Conservation (phyloP, 2,797 vertebrate genomes). For the Ptychadena robeensis region DNA sequence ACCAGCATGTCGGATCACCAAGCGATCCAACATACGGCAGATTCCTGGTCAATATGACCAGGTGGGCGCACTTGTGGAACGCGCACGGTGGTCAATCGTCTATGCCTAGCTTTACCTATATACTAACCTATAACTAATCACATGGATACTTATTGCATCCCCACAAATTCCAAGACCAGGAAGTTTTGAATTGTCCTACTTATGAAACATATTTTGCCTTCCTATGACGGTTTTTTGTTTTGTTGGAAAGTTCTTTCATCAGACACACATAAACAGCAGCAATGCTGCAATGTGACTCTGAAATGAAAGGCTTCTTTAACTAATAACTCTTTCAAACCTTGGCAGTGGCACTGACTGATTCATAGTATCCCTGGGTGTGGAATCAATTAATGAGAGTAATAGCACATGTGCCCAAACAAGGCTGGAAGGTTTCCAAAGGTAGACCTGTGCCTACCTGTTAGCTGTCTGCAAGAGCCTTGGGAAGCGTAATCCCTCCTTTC, state of each 20-base stretch:
- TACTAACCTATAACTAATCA: neutral
- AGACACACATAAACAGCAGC: too few relatives aligned
- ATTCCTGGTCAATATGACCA: too few relatives aligned
- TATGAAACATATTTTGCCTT: neutral
- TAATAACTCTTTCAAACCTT: constrained; percentile 28
- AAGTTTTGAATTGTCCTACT: neutral
- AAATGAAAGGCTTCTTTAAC: constrained; percentile 18
- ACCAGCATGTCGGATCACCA: too few relatives aligned
- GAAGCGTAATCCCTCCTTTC: constrained; percentile 6
- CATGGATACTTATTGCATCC: neutral
- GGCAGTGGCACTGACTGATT: constrained; percentile 3
- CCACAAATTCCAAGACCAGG: neutral
- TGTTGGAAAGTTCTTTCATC: neutral
- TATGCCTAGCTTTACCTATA: neutral
- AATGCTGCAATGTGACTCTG: constrained; percentile 10
- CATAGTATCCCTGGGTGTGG: constrained; percentile 36
- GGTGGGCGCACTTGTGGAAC: too few relatives aligned
- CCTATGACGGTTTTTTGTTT: neutral
- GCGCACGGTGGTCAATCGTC: too few relatives aligned
- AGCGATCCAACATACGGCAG: too few relatives aligned
- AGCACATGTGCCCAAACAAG: constrained; percentile 49
- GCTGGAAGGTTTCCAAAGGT: constrained; percentile 2
- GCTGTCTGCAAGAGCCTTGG: constrained; percentile 12
- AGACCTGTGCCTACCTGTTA: constrained; percentile 50
- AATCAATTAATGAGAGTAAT: constrained; percentile 28